These are phyloP conservation scores for Oncorhynchus nerka DNA, from an alignment of 2,113 vertebrate species.

Conservation along the genomic window DNA sequence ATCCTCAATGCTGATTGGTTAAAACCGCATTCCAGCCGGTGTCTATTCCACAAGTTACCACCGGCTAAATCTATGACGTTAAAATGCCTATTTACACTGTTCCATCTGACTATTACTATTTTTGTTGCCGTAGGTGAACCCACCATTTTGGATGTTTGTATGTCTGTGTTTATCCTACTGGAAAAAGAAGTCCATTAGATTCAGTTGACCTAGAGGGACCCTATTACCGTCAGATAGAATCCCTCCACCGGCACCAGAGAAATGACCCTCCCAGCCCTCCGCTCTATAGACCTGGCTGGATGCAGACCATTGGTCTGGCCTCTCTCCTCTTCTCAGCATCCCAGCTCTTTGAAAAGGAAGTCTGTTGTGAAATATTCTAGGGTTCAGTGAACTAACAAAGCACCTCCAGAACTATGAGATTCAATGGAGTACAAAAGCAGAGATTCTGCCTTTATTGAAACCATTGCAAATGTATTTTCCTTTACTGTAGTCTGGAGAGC, in stretches of 20 bases:
- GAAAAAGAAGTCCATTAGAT: constrained; percentile 25
- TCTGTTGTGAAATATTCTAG: neutral
- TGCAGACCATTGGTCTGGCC: constrained; percentile 29
- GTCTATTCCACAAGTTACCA: too few relatives aligned
- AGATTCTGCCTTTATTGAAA: constrained; percentile 38
- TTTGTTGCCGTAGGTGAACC: constrained; percentile 1
- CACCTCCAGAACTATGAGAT: constrained; percentile 57
- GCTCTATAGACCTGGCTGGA: constrained; percentile 35
- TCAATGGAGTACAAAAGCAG: constrained; percentile 30
- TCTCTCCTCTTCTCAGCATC: constrained; percentile 38
- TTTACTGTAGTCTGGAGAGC: neutral
- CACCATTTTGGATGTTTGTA: constrained; percentile 25
- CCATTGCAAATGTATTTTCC: neutral
- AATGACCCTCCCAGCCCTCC: constrained; percentile 20
- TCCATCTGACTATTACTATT: neutral
- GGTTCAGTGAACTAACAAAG: constrained; percentile 51
- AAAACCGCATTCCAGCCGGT: too few relatives aligned
- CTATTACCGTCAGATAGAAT: constrained; percentile 35
- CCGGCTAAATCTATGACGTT: too few relatives aligned
- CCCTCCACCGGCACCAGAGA: constrained; percentile 40
- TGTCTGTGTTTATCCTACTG: constrained; percentile 30
- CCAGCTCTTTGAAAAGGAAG: constrained; percentile 19
- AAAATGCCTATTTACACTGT: too few relatives aligned
- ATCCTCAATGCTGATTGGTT: too few relatives aligned
- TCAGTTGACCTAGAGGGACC: constrained; percentile 41